Base-by-base conservation (phyloP, 2,797 vertebrate genomes). In the Hylomyscus alleni region DNA sequence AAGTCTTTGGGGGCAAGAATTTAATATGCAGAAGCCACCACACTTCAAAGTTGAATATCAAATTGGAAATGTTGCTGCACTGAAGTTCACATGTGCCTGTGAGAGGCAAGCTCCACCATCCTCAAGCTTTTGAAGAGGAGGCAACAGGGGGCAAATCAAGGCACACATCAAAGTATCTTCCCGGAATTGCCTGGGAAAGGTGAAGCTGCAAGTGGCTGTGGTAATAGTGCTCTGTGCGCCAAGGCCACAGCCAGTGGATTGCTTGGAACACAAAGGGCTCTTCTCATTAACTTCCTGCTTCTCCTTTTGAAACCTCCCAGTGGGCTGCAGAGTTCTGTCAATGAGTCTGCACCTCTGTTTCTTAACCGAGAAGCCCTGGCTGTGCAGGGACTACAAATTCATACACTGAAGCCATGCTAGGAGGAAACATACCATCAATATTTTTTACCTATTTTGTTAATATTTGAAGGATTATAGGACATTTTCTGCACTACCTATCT, bases 241-340 rank as follows among this genome's bases (percentile, higher is more conserved):
- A 22, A 94, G 83, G 65, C 89, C 89, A 90, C 83, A 89, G 86
- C 37, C 78, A 95, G 76, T 50, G 80, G 92, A 95, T 73, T 94
- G 40, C 90, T 80, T 26, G 72, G 78, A 95, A 97, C 80, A 90
- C 83, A 75, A 95, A 96, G 96, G 86, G 86, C 83, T 96, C 86
- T 95, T 96, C 92, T 98, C 89, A 95, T 96, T 96, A 98, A 91
- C 93, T 97, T 81, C 92, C 78, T 84, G 88, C 54, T 93, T 94
- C 89, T 97, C 56, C 98, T 98, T 98, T 98, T 98, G 98, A 98
- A 98, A 98, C 95, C 98, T 98, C 98, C 98, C 98, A 97, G 98
- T 89, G 86, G 77, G 87, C 44, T 72, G 13, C 78, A 87, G 90
- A 77, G 50, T 95, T 96, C 60, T 94, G 78, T 67, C 90, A 95